These are phyloP conservation scores for Steinernema hermaphroditum DNA, from an alignment of 2,888 invertebrate genomes.

Conservation along the genomic window DNA sequence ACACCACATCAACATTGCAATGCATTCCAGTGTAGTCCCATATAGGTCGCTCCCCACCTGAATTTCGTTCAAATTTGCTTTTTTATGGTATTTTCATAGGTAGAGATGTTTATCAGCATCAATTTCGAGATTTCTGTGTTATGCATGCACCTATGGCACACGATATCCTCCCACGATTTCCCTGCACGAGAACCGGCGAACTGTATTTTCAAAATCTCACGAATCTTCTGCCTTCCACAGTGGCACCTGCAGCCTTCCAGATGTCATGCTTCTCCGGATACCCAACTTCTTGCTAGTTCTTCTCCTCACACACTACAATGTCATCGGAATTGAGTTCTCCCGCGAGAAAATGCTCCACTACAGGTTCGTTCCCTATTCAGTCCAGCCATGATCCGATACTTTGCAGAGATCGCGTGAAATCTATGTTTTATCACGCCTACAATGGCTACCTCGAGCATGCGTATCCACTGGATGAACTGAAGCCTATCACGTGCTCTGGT, in stretches of 20 bases:
- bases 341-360: slow-evolving; percentile 32
- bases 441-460: slow-evolving; percentile 90
- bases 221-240: not conserved
- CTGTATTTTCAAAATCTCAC: not conserved
- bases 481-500: slow-evolving; percentile 87
- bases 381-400: not conserved
- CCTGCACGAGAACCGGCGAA: not conserved
- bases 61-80: too few species aligned
- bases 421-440: slow-evolving; percentile 98
- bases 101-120: too few species aligned
- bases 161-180: not conserved
- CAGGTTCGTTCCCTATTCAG: slow-evolving; percentile 5
- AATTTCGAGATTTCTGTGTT: not conserved
- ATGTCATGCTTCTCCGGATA: slow-evolving; percentile 4
- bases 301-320: not conserved
- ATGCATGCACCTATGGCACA: not conserved
- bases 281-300: not conserved
- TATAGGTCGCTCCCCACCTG: too few species aligned
- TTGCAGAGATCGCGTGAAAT: slow-evolving; percentile 80
- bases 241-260: not conserved
- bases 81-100: too few species aligned
- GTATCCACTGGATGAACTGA: slow-evolving; percentile 90
- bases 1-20: not conserved
- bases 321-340: slow-evolving; percentile 32
- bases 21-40: too few species aligned